A percentile compares a stretch with the other conserved stretches of the same genome.
These are phyloP conservation scores for Nanorana parkeri DNA, from an alignment of 2,113 vertebrate genomes.

Conservation along the genomic window DNA sequence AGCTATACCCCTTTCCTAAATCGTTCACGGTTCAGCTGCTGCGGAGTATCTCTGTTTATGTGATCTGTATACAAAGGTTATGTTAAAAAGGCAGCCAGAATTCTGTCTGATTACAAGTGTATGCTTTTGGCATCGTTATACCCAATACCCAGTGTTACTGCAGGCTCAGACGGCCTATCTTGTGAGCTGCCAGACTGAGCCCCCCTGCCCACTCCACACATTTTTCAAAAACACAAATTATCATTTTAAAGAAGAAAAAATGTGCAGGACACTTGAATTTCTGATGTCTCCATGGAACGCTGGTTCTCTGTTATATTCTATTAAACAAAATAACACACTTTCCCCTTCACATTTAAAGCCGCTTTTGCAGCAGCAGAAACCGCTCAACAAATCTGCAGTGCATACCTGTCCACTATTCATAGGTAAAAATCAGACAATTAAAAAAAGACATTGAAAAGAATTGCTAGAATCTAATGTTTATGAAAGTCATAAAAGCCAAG, in stretches of 20 bases:
- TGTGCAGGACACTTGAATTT: neutral
- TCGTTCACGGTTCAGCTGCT: slow-evolving; percentile 52
- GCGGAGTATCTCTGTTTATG: slow-evolving; percentile 51
- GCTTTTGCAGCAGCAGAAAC: slow-evolving; percentile 1
- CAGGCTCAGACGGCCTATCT: slow-evolving; percentile 33
- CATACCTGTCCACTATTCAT: neutral
- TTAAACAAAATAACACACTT: slow-evolving; percentile 3
- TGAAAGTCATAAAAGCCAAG: too few species aligned
- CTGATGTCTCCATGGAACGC: slow-evolving; percentile 16
- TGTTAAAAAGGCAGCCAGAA: slow-evolving; percentile 52
- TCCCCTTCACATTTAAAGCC: neutral
- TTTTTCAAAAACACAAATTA: neutral
- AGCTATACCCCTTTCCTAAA: slow-evolving; percentile 41
- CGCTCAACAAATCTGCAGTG: neutral
- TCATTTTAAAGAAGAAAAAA: neutral
- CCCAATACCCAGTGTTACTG: slow-evolving; percentile 40
- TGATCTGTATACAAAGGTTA: slow-evolving; percentile 58
- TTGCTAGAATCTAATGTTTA: too few species aligned
- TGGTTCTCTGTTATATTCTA: slow-evolving; percentile 13
- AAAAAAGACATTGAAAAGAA: too few species aligned
- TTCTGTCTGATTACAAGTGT: slow-evolving; percentile 47
- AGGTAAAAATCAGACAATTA: too few species aligned
- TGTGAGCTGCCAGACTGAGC: slow-evolving; percentile 23
- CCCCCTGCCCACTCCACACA: neutral
- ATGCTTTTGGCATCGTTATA: slow-evolving; percentile 46